Evolutionary conservation across 2,888 invertebrate species (phyloP).

Genomic region (Caenorhabditis macrosperma): DNA sequence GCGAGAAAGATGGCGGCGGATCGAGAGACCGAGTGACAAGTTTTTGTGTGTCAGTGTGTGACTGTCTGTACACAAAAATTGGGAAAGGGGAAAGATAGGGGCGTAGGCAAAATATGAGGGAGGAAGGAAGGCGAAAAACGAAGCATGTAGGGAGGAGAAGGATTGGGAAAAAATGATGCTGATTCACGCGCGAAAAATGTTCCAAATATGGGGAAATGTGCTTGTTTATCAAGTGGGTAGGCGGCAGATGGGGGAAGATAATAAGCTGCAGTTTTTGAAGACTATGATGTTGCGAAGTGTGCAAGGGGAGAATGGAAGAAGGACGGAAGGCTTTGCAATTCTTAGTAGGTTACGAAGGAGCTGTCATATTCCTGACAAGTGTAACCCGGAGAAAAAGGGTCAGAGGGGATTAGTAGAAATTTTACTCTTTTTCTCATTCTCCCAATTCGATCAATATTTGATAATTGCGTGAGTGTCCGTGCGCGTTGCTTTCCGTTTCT

Average conservation of each 20-base stretch:
- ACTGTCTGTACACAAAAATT: slow-evolving; percentile 7
- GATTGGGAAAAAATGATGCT: no score
- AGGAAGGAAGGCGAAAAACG: neutral
- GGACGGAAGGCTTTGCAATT: neutral
- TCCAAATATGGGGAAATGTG: no score
- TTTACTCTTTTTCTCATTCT: neutral
- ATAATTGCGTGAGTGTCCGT: slow-evolving; percentile 7
- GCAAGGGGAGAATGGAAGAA: neutral
- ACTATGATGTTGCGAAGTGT: no score
- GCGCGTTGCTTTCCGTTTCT: slow-evolving; percentile 4
- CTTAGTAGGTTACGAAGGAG: slow-evolving; percentile 14
- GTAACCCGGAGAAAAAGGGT: neutral
- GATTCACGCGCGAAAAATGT: no score
- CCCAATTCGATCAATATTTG: neutral
- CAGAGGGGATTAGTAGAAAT: neutral
- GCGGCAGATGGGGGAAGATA: no score
- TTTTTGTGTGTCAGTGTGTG: neutral
- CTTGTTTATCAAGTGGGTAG: no score
- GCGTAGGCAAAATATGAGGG: neutral
- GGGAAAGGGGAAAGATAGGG: neutral
- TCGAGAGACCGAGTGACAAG: neutral
- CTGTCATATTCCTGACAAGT: slow-evolving; percentile 1
- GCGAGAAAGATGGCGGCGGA: neutral
- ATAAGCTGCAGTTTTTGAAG: no score
- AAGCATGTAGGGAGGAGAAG: slow-evolving; percentile 4